Percentiles rank a stretch among this genome's conserved stretches.
phyloP scores from a whole-genome alignment of 1,140 invertebrate genomes.

The Elymnias hypermnestra region DNA sequence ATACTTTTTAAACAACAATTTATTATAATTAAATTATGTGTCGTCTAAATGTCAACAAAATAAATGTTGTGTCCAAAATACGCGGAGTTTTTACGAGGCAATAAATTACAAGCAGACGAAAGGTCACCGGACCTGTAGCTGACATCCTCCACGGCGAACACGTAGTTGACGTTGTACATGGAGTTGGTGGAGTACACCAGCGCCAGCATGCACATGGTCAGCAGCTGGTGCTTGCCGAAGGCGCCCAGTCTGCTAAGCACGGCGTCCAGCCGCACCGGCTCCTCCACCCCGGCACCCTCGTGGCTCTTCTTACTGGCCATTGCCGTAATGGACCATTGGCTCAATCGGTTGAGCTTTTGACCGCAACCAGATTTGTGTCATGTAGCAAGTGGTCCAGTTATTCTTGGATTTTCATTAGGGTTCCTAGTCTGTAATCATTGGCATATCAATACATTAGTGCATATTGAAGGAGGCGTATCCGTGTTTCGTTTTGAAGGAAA shows the following conservation, averaged over 20 bases:
- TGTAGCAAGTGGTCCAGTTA: too few species aligned
- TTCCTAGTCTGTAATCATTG: too few species aligned
- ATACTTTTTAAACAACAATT: too few species aligned
- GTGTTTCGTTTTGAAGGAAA: too few species aligned
- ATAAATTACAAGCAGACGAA: background rate
- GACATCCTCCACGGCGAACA: constrained; percentile 61
- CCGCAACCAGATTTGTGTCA: too few species aligned
- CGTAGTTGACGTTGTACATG: constrained; percentile 66
- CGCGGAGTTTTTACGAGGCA: background rate
- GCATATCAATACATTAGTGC: too few species aligned
- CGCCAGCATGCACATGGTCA: constrained; percentile 55
- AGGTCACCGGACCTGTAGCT: constrained; percentile 42
- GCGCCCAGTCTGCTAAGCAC: constrained; percentile 45
- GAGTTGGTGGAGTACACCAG: constrained; percentile 64
- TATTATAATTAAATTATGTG: too few species aligned
- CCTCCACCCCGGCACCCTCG: constrained; percentile 8
- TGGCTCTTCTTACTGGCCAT: constrained; percentile 5
- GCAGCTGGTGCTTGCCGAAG: constrained; percentile 55
- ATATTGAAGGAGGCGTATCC: too few species aligned
- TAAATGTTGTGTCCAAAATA: too few species aligned
- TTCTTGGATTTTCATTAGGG: too few species aligned
- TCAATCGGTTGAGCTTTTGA: too few species aligned
- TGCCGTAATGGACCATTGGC: background rate
- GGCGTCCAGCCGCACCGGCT: constrained; percentile 39
- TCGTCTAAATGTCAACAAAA: too few species aligned